phyloP scores from a whole-genome alignment of 2,797 vertebrate species.

The Amblyraja radiata region DNA sequence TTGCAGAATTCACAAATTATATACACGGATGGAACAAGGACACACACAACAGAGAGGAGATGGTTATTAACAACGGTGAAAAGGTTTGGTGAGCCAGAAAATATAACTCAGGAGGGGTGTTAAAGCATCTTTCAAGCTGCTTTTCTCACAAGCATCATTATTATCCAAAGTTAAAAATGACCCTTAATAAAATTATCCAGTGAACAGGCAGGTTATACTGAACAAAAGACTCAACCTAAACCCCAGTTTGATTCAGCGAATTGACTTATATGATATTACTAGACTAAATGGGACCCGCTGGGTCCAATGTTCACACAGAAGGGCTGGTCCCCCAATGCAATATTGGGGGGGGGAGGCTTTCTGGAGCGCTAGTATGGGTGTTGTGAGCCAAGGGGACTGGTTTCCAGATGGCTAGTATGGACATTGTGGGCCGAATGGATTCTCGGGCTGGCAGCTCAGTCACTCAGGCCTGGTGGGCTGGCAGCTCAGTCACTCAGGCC shows the following conservation, averaged over 20 bases:
- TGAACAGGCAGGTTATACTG: neutral
- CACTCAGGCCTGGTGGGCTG: too few relatives aligned
- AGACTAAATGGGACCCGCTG: too few relatives aligned
- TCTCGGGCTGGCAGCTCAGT: too few relatives aligned
- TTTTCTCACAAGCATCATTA: neutral
- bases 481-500: too few relatives aligned
- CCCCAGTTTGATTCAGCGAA: neutral
- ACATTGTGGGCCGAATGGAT: too few relatives aligned
- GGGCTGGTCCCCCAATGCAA: too few relatives aligned
- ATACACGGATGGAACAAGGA: neutral
- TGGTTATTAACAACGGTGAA: neutral
- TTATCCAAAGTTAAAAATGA: neutral
- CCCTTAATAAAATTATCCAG: neutral
- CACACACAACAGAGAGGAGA: neutral
- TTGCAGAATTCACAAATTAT: neutral
- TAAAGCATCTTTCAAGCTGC: neutral
- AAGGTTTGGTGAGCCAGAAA: neutral
- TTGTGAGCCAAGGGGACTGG: too few relatives aligned
- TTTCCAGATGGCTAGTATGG: too few relatives aligned
- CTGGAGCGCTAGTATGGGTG: too few relatives aligned
- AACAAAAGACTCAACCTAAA: neutral
- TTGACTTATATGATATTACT: too few relatives aligned
- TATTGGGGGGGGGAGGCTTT: too few relatives aligned
- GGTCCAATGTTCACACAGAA: too few relatives aligned
- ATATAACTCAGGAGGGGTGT: neutral